Evolutionary conservation across 2,888 invertebrate species (phyloP), one percentile per base, ranked within the genome.

Genomic region (Calliopum simillimum): DNA sequence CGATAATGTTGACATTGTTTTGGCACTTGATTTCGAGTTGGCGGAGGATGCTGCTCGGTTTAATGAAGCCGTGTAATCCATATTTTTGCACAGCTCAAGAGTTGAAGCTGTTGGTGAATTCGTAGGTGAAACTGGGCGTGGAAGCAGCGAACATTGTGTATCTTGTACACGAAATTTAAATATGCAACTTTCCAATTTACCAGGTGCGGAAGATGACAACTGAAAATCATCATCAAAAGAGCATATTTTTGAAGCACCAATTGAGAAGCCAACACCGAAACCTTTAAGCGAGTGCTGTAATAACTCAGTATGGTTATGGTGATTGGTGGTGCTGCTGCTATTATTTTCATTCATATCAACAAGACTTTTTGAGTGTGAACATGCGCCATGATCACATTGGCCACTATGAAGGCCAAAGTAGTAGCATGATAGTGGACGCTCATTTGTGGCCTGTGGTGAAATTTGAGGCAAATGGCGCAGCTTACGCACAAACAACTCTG

Each of bases 361-460:
- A 47, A 77, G 70, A 69, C 77, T 78, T 64, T 77, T 78, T 11
- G 77, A 74, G 68, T 76, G 78, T 16, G 74, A 67, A 56, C 76
- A 77, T 1, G 76, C 76, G n/a, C 69, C 59, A 8, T 46, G 67
- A 16, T 75, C 67, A 65, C 67, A 47, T 62, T 63, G 13, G 70
- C 49, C n/a, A n/a, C n/a, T n/a, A 64, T 74, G 66, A 63, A 72
- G 73, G 64, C 75, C 72, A 14, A 73, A 79, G 72, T 84, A 84
- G 33, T 82, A 84, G 69, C 84, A 86, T 16, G 84, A 84, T 13
- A 86, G 68, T 0, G 86, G 86, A 6, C 84, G 81, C 76, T 87
- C 86, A 71, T 86, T 86, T 61, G 86, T 87, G 63, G 86, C 84
- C 68, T 83, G 41, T 14, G 85, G 84, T n/a, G 89, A 89, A 82